Evolutionary conservation across 2,113 vertebrate species (phyloP).

Genomic region (Caloenas nicobarica): DNA sequence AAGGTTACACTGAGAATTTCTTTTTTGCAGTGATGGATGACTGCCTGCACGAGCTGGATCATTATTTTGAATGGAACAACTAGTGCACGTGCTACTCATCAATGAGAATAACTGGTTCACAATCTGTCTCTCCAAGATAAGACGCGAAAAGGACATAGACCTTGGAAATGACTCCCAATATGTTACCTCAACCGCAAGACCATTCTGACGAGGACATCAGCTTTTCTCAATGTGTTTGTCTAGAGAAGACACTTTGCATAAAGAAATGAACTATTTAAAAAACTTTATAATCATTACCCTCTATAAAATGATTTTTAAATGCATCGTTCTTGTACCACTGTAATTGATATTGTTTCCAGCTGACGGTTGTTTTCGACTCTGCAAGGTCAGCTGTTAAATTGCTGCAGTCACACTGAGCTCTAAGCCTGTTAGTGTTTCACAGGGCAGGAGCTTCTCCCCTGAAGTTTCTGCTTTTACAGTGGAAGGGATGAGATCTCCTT

Average conservation of each 20-base stretch:
- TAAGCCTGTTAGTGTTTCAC: constrained; percentile 22
- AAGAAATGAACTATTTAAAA: not conserved
- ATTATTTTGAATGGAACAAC: constrained; percentile 9
- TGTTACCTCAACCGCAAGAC: not conserved
- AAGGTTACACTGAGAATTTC: constrained; percentile 23
- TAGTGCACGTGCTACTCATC: not conserved
- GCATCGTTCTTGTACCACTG: not conserved
- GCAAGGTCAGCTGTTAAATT: constrained; percentile 54
- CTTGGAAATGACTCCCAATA: not conserved
- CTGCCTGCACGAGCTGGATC: not conserved
- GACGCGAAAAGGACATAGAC: constrained; percentile 20
- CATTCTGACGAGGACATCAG: not conserved
- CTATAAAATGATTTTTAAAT: not conserved
- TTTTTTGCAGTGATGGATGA: constrained; percentile 18
- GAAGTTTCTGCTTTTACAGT: not conserved
- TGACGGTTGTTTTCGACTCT: not conserved
- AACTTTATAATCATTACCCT: not conserved
- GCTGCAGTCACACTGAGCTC: constrained; percentile 6
- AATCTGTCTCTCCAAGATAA: constrained; percentile 56
- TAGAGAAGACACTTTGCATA: not conserved
- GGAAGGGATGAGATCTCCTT: not conserved
- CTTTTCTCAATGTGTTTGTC: not conserved
- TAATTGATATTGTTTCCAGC: constrained; percentile 38
- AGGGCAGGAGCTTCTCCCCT: not conserved
- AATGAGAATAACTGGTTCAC: constrained; percentile 9